These are phyloP conservation scores for Hippocampus barbouri DNA, from an alignment of 2,113 vertebrate species.

Conservation along the genomic window DNA sequence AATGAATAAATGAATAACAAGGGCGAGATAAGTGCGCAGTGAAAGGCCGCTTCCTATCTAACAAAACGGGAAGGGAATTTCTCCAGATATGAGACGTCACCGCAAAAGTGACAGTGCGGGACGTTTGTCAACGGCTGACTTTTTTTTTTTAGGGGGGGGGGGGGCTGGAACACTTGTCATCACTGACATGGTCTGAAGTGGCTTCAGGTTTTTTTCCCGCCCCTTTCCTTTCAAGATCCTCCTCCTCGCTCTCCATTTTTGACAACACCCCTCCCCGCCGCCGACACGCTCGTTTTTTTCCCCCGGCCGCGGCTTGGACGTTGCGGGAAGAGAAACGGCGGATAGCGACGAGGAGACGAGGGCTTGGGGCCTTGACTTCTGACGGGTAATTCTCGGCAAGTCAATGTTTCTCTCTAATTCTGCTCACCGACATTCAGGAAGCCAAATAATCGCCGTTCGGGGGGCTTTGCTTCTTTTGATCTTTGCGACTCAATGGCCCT, in stretches of 20 bases:
- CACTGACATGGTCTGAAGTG: not conserved
- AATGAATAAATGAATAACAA: conserved; percentile 71
- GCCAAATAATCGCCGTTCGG: too few relatives aligned
- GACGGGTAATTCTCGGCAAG: too few relatives aligned
- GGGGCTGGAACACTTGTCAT: not conserved
- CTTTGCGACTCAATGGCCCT: not conserved
- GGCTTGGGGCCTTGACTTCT: too few relatives aligned
- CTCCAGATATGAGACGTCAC: not conserved
- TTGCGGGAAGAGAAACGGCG: conserved; percentile 32
- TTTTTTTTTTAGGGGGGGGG: not conserved
- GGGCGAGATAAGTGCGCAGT: conserved; percentile 39
- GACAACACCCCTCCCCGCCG: conserved; percentile 1
- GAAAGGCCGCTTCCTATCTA: not conserved
- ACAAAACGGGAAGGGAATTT: not conserved
- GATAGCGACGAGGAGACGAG: conserved; percentile 17
- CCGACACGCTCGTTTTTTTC: conserved; percentile 19
- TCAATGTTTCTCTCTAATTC: too few relatives aligned
- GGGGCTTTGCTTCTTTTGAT: too few relatives aligned
- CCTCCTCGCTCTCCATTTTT: conserved; percentile 12
- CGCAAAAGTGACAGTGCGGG: not conserved
- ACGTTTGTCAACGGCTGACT: not conserved
- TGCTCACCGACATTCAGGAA: too few relatives aligned
- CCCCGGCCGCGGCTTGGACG: conserved; percentile 5
- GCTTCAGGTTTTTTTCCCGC: conserved; percentile 11
- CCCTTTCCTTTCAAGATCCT: not conserved